A percentile compares a stretch with the other conserved stretches of the same genome.
phyloP scores from a whole-genome alignment of 2,113 vertebrate genomes.

The Hucho hucho region DNA sequence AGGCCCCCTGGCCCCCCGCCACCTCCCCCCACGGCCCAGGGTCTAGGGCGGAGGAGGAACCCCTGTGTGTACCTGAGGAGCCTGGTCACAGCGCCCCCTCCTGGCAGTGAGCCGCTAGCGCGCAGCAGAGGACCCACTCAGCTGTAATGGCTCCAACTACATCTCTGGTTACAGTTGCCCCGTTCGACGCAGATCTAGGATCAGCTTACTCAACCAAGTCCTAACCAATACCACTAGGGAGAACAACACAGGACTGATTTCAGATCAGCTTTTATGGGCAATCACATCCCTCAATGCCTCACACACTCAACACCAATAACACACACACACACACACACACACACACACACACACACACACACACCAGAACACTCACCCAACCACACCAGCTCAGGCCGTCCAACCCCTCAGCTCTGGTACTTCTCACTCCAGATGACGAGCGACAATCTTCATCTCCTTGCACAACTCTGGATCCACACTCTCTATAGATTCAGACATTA shows the following conservation, averaged over 20 bases:
- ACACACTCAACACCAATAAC: background rate
- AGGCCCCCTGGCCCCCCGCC: slow-evolving; percentile 65
- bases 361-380: background rate
- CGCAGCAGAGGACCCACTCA: slow-evolving; percentile 71
- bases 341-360: background rate
- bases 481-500: background rate
- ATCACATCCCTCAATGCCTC: slow-evolving; percentile 1
- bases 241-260: background rate
- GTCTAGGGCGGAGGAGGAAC: slow-evolving; percentile 70
- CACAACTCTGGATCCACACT: background rate
- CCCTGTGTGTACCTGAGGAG: slow-evolving; percentile 78
- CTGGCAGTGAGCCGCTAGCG: slow-evolving; percentile 37
- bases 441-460: background rate
- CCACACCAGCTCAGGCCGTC: background rate
- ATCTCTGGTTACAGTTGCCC: background rate
- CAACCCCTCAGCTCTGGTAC: background rate
- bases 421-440: background rate
- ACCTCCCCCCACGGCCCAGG: slow-evolving; percentile 29
- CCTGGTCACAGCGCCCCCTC: slow-evolving; percentile 65
- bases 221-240: background rate
- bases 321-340: slow-evolving; percentile 12
- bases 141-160: slow-evolving; percentile 46
- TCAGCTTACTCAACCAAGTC: background rate
- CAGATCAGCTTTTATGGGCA: background rate
- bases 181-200: background rate